Evolutionary conservation across 2,797 vertebrate species (phyloP).

Genomic region (Mareca strepera): DNA sequence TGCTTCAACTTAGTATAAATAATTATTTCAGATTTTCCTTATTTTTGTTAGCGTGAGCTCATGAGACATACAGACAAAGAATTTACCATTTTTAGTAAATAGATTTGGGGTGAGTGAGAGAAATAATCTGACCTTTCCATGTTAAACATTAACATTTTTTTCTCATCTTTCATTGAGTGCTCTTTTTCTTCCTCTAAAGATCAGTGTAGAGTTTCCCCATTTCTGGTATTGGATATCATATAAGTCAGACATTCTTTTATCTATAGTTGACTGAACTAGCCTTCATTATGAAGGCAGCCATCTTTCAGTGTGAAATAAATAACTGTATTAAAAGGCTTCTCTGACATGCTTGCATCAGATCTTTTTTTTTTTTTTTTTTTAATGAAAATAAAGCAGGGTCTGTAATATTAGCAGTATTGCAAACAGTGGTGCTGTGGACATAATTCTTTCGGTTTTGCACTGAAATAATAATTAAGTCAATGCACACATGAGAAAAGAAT

Average conservation of each 20-base stretch:
- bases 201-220: not conserved
- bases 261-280: not conserved
- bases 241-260: not conserved
- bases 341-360: not conserved
- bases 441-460: not conserved
- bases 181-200: not conserved
- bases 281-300: not conserved
- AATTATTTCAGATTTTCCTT: not conserved
- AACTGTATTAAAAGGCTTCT: not conserved
- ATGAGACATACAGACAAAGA: not conserved
- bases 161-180: not conserved
- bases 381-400: not conserved
- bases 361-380: conserved; percentile 32
- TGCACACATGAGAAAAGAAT: not conserved
- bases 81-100: not conserved
- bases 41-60: not conserved
- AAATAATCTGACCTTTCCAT: not conserved
- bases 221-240: not conserved
- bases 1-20: not conserved
- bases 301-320: not conserved
- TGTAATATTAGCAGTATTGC: conserved; percentile 1
- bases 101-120: not conserved
- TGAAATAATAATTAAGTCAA: not conserved
- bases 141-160: not conserved
- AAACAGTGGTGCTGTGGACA: not conserved